Percentiles rank a stretch among this genome's conserved stretches.
These are phyloP conservation scores for Eidolon helvum DNA, from an alignment of 2,113 vertebrate genomes.

Conservation along the genomic window DNA sequence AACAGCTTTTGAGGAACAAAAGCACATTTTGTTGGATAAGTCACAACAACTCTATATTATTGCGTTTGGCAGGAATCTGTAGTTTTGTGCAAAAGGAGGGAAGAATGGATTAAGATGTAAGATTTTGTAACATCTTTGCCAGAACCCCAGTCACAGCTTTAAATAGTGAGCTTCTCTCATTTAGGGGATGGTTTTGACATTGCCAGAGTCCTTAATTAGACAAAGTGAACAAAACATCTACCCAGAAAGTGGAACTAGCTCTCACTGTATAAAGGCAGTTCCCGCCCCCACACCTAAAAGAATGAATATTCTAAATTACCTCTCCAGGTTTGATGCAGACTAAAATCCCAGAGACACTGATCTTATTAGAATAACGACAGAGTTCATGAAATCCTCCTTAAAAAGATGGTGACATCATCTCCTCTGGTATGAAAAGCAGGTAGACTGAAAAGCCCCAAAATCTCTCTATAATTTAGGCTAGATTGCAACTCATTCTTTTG, in stretches of 20 bases:
- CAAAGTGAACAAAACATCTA: not conserved
- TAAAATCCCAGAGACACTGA: not conserved
- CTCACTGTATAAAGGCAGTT: not conserved
- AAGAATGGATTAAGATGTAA: not conserved
- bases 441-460: not conserved
- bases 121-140: not conserved
- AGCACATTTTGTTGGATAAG: not conserved
- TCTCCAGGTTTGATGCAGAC: not conserved
- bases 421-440: not conserved
- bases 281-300: accelerated
- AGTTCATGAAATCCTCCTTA: not conserved
- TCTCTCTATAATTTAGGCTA: not conserved
- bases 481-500: not conserved
- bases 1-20: too few species aligned
- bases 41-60: not conserved
- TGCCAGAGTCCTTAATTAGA: not conserved
- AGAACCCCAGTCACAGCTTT: not conserved
- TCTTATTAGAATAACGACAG: not conserved
- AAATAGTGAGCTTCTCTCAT: not conserved
- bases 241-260: not conserved
- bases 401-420: not conserved
- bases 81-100: not conserved
- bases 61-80: not conserved
- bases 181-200: not conserved
- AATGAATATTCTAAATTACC: not conserved